A percentile compares a stretch with the other conserved stretches of the same genome.
These are phyloP conservation scores for Agrotis exclamationis DNA, from an alignment of 2,888 invertebrate species.

Conservation along the genomic window DNA sequence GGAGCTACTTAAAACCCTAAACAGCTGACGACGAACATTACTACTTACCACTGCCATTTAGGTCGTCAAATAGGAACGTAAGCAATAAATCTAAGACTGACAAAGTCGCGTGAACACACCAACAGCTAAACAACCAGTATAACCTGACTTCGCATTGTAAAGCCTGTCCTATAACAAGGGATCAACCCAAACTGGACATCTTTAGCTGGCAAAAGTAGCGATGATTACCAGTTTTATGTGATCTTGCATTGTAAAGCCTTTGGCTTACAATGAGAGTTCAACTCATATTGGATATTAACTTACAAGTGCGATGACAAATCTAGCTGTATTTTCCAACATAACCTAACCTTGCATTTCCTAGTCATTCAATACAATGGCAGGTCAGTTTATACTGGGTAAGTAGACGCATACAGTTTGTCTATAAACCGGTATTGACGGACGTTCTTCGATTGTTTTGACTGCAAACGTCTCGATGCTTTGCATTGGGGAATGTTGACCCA, in stretches of 20 bases:
- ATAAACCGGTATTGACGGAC: slow-evolving; percentile 54
- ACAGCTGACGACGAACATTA: slow-evolving; percentile 17
- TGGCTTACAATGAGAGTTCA: background rate
- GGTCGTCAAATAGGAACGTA: slow-evolving; percentile 56
- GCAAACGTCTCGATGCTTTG: slow-evolving; percentile 63
- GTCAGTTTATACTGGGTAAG: background rate
- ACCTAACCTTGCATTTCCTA: background rate
- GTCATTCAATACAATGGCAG: background rate
- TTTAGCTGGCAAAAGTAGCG: background rate
- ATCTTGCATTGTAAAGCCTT: background rate
- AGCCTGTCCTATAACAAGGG: background rate
- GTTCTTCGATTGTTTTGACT: slow-evolving; percentile 79
- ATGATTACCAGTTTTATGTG: background rate
- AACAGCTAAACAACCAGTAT: background rate
- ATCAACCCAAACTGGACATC: background rate
- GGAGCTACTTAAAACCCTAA: slow-evolving; percentile 21
- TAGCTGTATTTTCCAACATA: background rate
- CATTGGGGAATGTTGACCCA: slow-evolving; percentile 41
- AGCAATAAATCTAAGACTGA: slow-evolving; percentile 64
- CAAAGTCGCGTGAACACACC: slow-evolving; percentile 44
- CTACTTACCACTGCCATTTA: slow-evolving; percentile 35
- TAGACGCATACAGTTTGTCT: slow-evolving; percentile 24
- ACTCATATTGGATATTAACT: too few species aligned
- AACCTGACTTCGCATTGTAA: background rate
- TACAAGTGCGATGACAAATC: background rate